These are phyloP conservation scores for Euschistus heros DNA, from an alignment of 1,140 invertebrate genomes.

Conservation along the genomic window DNA sequence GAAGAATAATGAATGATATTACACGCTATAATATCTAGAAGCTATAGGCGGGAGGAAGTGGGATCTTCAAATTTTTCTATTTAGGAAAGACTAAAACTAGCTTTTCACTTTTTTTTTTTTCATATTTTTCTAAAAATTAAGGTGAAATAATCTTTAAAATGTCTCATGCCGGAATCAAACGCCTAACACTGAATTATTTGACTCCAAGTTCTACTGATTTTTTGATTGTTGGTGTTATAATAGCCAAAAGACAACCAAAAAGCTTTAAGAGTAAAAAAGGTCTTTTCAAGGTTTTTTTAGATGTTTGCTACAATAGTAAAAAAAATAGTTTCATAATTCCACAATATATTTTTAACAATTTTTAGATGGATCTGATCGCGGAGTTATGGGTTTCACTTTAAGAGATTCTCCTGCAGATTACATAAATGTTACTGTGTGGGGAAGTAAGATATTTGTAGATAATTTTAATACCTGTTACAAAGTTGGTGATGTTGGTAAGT, in stretches of 20 bases:
- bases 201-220: slow-evolving; percentile 23
- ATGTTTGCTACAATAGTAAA: too few species aligned
- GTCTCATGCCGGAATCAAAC: slow-evolving; percentile 18
- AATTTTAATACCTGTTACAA: slow-evolving; percentile 45
- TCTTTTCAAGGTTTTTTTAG: too few species aligned
- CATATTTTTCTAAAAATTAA: too few species aligned
- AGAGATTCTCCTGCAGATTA: slow-evolving; percentile 53
- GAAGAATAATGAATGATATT: too few species aligned
- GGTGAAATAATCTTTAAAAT: background rate
- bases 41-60: too few species aligned
- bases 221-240: slow-evolving; percentile 29
- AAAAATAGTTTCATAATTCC: background rate
- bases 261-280: slow-evolving; percentile 27
- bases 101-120: too few species aligned
- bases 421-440: slow-evolving; percentile 58
- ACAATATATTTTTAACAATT: background rate
- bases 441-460: slow-evolving; percentile 44
- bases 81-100: too few species aligned
- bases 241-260: slow-evolving; percentile 27
- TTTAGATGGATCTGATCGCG: slow-evolving; percentile 35
- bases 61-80: too few species aligned
- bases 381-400: slow-evolving; percentile 57
- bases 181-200: slow-evolving; percentile 12
- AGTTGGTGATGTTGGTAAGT: slow-evolving; percentile 51
- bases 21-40: too few species aligned